Base-by-base conservation (phyloP, 1,140 invertebrate genomes). In the Heliconius congener region DNA sequence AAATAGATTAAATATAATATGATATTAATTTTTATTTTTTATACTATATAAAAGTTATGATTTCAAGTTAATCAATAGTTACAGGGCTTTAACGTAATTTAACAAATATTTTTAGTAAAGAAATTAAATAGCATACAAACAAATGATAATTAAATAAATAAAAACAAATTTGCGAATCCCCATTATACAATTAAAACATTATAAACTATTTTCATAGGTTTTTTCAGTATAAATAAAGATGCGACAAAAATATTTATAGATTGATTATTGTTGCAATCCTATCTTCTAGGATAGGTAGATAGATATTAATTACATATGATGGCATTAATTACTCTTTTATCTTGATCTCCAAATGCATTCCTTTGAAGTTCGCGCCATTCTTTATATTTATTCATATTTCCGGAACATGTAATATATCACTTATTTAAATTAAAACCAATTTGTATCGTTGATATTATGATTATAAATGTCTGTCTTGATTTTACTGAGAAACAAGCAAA, bases 301-400 rank as follows among this genome's bases (percentile, higher is more conserved):
- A 60, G 57, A 60, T 23, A 19, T n/a, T 66, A 66, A 66, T 66
- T 66, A 66, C 27, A 66, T 11, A 16, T 66, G 9, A 66, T 66
- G 27, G 3, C 27, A 70, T 77, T 73, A 75, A 73, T 77, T 77
- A 55, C 46, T 77, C 27, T 52, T 78, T 78, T 75, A 74, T 80
- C 71, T 76, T 19, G 27, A 78, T 78, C 66, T 60, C 27, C 71
- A 80, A 80, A 76, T 76, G 71, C 50, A 76, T 76, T 77, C 42
- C 55, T 80, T 80, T 76, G 79, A 80, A 76, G 39, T 73, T 50
- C 52, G 76, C 74, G 52, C 42, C 57, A 74, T 77, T 76, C 71
- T 37, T 39, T 66, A 30, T 71, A 74, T 34, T 42, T 19, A 75
- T 60, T 77, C 11, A 71, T 39, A 55, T 71, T 77, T 77, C 76